Percentiles rank a stretch among this genome's conserved stretches.
These are phyloP conservation scores for Mnemiopsis leidyi DNA, from an alignment of 37 sponge, comb jelly and placozoan species.

Conservation along the genomic window DNA sequence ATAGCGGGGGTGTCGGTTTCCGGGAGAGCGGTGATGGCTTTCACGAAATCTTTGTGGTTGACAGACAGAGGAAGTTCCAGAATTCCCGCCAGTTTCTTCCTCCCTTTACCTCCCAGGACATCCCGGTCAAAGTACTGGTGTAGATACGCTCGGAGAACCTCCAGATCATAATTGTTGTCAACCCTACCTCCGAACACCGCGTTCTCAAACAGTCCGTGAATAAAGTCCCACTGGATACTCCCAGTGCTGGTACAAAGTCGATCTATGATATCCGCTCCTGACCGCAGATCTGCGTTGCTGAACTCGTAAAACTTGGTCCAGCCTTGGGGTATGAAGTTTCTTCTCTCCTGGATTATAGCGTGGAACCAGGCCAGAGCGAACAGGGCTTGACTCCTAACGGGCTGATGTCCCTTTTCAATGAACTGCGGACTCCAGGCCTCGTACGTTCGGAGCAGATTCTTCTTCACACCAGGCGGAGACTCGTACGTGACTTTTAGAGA, in stretches of 20 bases:
- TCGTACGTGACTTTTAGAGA: constrained; percentile 75
- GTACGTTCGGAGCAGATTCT: constrained; percentile 87
- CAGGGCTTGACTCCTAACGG: constrained; percentile 76
- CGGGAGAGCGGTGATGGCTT: constrained; percentile 78
- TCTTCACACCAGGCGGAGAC: constrained; percentile 91
- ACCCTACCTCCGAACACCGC: constrained; percentile 96
- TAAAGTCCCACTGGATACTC: constrained; percentile 80
- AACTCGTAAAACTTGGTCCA: constrained; percentile 99
- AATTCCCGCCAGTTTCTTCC: constrained; percentile 53
- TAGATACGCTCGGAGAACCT: constrained; percentile 83
- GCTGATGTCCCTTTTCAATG: constrained; percentile 70
- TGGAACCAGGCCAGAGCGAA: constrained; percentile 98
- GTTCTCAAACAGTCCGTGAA: constrained; percentile 95
- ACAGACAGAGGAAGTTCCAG: constrained; percentile 60
- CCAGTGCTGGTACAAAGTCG: constrained; percentile 68
- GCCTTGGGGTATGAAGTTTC: constrained; percentile 90
- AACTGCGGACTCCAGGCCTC: constrained; percentile 88
- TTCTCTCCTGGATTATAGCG: constrained; percentile 94
- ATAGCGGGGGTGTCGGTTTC: constrained; percentile 79
- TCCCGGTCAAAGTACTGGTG: constrained; percentile 76
- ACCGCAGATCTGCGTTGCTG: constrained; percentile 81
- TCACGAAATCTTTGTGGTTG: constrained; percentile 76
- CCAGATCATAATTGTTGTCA: constrained; percentile 91
- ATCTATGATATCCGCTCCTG: constrained; percentile 41
- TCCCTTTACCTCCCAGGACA: constrained; percentile 38